phyloP scores from a whole-genome alignment of 2,113 vertebrate species.

The Cephalophus harveyi region DNA sequence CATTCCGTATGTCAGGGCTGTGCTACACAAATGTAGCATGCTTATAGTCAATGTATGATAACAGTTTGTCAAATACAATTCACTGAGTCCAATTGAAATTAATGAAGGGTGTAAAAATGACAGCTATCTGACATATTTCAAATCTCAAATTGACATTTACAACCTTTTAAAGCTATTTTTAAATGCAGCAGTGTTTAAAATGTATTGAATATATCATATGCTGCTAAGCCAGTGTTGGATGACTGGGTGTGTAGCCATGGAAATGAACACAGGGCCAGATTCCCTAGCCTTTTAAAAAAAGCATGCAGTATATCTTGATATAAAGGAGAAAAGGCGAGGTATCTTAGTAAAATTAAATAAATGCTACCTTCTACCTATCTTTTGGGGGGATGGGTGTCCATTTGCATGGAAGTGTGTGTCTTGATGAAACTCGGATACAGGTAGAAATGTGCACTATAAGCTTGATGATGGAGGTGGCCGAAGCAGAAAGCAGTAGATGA shows the following conservation, averaged over 20 bases:
- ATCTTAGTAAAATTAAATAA: slow-evolving; percentile 46
- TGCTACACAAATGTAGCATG: slow-evolving; percentile 53
- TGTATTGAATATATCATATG: slow-evolving; percentile 63
- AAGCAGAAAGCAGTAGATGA: background rate
- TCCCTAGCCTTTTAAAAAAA: background rate
- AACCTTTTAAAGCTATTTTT: slow-evolving; percentile 77
- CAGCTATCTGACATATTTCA: slow-evolving; percentile 76
- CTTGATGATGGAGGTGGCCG: background rate
- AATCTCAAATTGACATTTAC: slow-evolving; percentile 73
- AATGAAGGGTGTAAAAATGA: slow-evolving; percentile 77
- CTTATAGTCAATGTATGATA: slow-evolving; percentile 57
- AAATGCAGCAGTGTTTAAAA: slow-evolving; percentile 70
- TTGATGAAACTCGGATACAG: background rate
- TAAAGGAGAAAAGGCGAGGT: background rate
- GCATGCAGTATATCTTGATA: background rate
- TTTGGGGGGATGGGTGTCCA: background rate
- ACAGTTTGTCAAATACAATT: slow-evolving; percentile 74
- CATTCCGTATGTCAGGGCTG: background rate
- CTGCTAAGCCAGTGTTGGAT: slow-evolving; percentile 44
- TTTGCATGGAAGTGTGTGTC: slow-evolving; percentile 13
- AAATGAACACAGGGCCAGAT: slow-evolving; percentile 58
- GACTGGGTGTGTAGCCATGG: slow-evolving; percentile 46
- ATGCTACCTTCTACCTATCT: background rate
- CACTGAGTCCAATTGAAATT: slow-evolving; percentile 73
- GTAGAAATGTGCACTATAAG: background rate